Evolutionary conservation across 1,140 invertebrate species (phyloP).

Genomic region (Neuroterus valhalla): DNA sequence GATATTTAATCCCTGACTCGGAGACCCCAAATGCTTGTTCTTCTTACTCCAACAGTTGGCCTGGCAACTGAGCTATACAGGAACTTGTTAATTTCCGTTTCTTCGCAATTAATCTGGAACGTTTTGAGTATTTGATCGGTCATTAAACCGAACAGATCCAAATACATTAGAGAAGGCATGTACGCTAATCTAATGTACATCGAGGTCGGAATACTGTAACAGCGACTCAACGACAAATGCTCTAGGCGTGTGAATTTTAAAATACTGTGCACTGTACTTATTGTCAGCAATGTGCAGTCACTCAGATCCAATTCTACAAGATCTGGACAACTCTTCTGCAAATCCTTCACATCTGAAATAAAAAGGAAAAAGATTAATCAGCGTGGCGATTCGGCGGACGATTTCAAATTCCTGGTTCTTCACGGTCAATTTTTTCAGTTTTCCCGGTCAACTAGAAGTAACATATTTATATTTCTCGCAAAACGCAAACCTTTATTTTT

Average conservation of each 20-base stretch:
- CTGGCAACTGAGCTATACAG: constrained; percentile 88
- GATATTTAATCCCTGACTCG: constrained; percentile 83
- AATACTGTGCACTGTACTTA: constrained; percentile 77
- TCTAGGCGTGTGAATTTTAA: constrained; percentile 82
- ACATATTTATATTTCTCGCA: no score
- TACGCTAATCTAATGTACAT: constrained; percentile 74
- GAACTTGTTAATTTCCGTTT: constrained; percentile 81
- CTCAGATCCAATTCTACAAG: constrained; percentile 91
- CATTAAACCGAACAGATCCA: constrained; percentile 87
- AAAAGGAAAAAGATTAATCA: constrained; percentile 40
- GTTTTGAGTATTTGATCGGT: constrained; percentile 77
- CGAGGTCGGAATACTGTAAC: constrained; percentile 84
- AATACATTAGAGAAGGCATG: constrained; percentile 78
- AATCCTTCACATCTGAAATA: constrained; percentile 80
- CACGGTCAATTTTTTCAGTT: no score
- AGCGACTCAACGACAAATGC: constrained; percentile 88
- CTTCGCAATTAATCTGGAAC: constrained; percentile 75
- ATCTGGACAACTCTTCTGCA: constrained; percentile 81
- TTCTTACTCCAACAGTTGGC: constrained; percentile 88
- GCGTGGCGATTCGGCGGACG: no score
- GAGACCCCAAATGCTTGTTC: constrained; percentile 92
- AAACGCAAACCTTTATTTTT: no score
- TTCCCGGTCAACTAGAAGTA: no score
- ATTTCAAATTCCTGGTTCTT: no score
- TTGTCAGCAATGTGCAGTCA: constrained; percentile 85